Base-by-base conservation (phyloP, 2,797 vertebrate genomes). In the Sciurus vulgaris region DNA sequence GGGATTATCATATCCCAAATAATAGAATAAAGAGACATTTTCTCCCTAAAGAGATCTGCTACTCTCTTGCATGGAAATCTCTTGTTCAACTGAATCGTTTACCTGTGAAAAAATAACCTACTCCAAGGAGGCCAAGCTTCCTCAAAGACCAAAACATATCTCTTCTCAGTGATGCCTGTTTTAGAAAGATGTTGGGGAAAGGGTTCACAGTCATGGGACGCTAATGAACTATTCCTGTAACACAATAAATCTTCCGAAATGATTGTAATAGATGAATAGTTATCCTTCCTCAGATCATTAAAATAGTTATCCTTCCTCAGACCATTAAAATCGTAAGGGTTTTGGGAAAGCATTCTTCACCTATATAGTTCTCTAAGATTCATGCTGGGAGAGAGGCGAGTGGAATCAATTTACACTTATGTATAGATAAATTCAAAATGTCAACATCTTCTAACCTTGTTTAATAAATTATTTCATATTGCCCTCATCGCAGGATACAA, bases 71-170 rank as follows among this genome's bases (percentile, higher is more conserved):
- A 85, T 56, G 61, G 73, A 65, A 85, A 79, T 67, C 65, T 61
- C 41, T 85, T 89, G 44, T 33, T 73, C 51, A 84, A 85, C 24
- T 73, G 41, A 73, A 93, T 89, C 38, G 38, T 77, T 89, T 93
- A 79, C 38, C 72, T 63, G 54, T 38, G 44, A 38, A 15, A 28
- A 83, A 63, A 70, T 24, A 63, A 51, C 28, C 51, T 77, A 51
- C 35, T 61, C 54, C 35, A 77, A n/a, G n/a, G n/a, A n/a, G 49
- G 44, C 18, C 70, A 95, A 84, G 3, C 12, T 77, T 17, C 35
- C 35, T 84, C 44, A 83, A 44, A 86, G 74, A 30, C 13, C 24
- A 24, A 35, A 92, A 77, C 22, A 14, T 89, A 83, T 44, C 9
- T 88, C 30, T 0, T 77, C 20, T 38, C 38, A 54, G 15, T 18